These are phyloP conservation scores for Nemotelus pantherinus DNA, from an alignment of 2,888 invertebrate genomes.

Conservation along the genomic window DNA sequence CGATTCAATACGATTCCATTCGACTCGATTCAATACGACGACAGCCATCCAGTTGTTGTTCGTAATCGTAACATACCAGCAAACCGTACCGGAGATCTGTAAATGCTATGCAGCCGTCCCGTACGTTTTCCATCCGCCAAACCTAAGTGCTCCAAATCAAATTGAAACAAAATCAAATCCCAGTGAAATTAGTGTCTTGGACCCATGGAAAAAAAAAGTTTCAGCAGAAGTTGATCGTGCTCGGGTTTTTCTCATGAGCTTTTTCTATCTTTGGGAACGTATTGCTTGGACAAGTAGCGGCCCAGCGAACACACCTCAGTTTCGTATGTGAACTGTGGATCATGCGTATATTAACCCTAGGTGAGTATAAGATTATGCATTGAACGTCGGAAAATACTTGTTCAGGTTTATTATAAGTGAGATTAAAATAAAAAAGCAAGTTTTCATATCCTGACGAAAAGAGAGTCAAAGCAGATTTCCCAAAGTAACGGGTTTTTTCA, in stretches of 20 bases:
- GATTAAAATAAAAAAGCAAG: neutral
- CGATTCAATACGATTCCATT: too few relatives aligned
- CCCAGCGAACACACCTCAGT: conserved; percentile 5
- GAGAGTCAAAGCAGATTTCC: too few relatives aligned
- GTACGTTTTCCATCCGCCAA: neutral
- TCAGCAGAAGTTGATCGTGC: neutral
- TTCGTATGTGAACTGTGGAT: neutral
- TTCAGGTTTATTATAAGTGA: neutral
- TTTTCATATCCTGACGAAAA: neutral
- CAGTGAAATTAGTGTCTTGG: conserved; percentile 36
- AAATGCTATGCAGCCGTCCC: neutral
- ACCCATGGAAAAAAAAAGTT: conserved; percentile 11
- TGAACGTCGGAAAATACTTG: too few relatives aligned
- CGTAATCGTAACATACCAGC: conserved; percentile 2
- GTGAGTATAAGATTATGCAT: neutral
- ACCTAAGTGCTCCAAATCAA: conserved; percentile 17
- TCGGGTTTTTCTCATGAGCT: conserved; percentile 10
- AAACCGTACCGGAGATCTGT: neutral
- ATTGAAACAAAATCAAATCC: conserved; percentile 32
- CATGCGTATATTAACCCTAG: conserved; percentile 1
- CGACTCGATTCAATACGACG: conserved; percentile 35
- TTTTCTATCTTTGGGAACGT: conserved; percentile 2
- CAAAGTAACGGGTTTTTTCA: too few relatives aligned
- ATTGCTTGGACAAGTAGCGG: conserved; percentile 1
- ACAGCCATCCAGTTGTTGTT: conserved; percentile 34